Evolutionary conservation across 2,888 invertebrate genomes (phyloP).

Genomic region (Rhamphomyia laevipes): DNA sequence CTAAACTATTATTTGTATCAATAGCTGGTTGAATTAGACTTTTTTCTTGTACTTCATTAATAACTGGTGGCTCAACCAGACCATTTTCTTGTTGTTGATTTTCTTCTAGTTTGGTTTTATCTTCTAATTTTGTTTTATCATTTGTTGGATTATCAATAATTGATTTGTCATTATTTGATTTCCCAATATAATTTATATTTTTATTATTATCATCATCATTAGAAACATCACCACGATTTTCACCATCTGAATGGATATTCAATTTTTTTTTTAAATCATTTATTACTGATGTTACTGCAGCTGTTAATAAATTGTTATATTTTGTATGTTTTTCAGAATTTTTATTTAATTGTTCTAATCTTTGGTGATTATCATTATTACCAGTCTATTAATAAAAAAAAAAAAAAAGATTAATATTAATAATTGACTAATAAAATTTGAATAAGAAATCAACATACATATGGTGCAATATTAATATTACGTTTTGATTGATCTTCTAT

Average conservation of each 20-base stretch:
- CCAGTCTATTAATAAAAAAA: no score
- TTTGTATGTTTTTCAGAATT: conserved; percentile 16
- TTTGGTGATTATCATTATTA: no score
- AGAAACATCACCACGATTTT: conserved; percentile 6
- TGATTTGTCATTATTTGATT: conserved; percentile 6
- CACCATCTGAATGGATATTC: conserved; percentile 14
- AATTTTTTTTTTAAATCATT: conserved; percentile 3
- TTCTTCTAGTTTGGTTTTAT: conserved; percentile 7
- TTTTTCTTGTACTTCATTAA: conserved; percentile 23
- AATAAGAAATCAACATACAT: conserved; percentile 11
- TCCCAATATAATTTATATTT: conserved; percentile 2
- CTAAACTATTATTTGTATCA: conserved; percentile 21
- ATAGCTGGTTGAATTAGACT: no score
- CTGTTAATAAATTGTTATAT: not conserved
- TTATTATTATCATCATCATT: conserved; percentile 6
- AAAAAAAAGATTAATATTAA: no score
- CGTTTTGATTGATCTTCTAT: conserved; percentile 4
- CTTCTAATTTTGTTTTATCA: conserved; percentile 9
- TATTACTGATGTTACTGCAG: not conserved
- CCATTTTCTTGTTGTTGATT: conserved; percentile 17
- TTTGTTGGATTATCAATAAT: conserved; percentile 14
- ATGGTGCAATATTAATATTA: conserved; percentile 20
- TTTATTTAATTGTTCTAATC: conserved; percentile 8
- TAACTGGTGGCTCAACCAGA: conserved; percentile 20
- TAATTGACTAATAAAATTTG: no score